These are phyloP conservation scores for Mamestra brassicae DNA, from an alignment of 2,888 invertebrate species.

Conservation along the genomic window DNA sequence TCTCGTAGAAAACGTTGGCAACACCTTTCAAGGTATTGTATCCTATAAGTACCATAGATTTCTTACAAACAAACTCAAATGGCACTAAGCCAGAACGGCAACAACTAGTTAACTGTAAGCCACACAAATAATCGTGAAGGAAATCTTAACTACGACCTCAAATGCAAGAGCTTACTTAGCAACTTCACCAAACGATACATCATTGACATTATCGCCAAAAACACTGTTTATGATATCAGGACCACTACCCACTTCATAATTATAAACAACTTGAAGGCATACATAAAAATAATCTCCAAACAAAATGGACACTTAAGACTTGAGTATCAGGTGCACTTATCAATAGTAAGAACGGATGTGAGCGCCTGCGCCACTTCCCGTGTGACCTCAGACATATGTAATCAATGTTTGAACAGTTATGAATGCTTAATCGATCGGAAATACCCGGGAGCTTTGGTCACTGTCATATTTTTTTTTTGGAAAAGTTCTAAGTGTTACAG, in stretches of 20 bases:
- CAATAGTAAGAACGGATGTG: conserved; percentile 53
- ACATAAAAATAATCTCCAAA: conserved; percentile 13
- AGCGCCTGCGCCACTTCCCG: conserved; percentile 52
- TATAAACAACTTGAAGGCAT: conserved; percentile 2
- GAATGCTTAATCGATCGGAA: conserved; percentile 26
- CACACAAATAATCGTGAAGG: neutral
- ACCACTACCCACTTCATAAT: conserved; percentile 1
- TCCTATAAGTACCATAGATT: neutral
- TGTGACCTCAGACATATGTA: conserved; percentile 35
- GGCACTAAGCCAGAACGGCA: conserved; percentile 20
- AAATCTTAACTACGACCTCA: neutral
- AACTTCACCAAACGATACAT: neutral
- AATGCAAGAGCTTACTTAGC: conserved; percentile 10
- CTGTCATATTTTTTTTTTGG: neutral
- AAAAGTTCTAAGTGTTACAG: too few relatives aligned
- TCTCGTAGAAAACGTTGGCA: neutral
- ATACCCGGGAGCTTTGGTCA: conserved; percentile 1
- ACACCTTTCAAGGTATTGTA: neutral
- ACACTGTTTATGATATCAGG: neutral
- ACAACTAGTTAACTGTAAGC: neutral
- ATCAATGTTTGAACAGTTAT: conserved; percentile 45
- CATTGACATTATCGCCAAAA: conserved; percentile 22
- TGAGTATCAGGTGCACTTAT: conserved; percentile 57
- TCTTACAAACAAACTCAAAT: neutral
- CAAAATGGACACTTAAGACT: conserved; percentile 26